Base-by-base conservation (phyloP, 2,888 invertebrate genomes). In the Phragmatobia fuliginosa region DNA sequence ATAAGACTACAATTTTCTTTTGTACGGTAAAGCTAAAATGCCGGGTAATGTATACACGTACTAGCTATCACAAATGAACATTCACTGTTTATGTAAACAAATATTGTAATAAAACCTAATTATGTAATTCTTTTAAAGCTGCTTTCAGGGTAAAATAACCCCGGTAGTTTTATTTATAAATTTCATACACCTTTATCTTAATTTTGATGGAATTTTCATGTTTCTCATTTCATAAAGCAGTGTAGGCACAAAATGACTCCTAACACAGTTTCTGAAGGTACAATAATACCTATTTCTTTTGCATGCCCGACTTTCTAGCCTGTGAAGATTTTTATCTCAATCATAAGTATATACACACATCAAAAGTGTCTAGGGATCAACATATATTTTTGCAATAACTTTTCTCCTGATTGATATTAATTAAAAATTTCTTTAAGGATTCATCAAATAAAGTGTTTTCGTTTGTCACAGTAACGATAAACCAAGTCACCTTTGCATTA, bases 1-100 rank as follows among this genome's bases (percentile, higher is more conserved):
- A 63, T 63, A 32, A n/a, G n/a, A 63, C 32, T 63, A 14, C 41
- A 32, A 32, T 63, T 63, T 49, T 49, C 16, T 49, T 49, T n/a
- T 49, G 31, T 32, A 16, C 14, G 32, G 8, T 16, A 25, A 32
- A 32, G 63, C 14, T 49, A 63, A 63, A n/a, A 45, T 45, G 21
- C 21, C 28, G n/a, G 49, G n/a, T 32, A 32, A 32, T 32, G 32
- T 49, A n/a, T 63, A 7, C n/a, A 7, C n/a, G n/a, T 63, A 31
- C 49, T 49, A 63, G 62, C 32, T 63, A 0, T 14, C 7, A 16
- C 14, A 32, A 62, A 63, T 63, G 14, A 63, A 63, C n/a, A 32
- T 28, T 28, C 16, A 56, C 6, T 7, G 56, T 56, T 56, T 56
- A 14, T 28, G 5, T 28, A 52, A 25, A 25, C 28, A 28, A 56